Percentiles rank a stretch among this genome's conserved stretches.
These are phyloP conservation scores for Dromius quadrimaculatus DNA, from an alignment of 2,888 invertebrate genomes.

Conservation along the genomic window DNA sequence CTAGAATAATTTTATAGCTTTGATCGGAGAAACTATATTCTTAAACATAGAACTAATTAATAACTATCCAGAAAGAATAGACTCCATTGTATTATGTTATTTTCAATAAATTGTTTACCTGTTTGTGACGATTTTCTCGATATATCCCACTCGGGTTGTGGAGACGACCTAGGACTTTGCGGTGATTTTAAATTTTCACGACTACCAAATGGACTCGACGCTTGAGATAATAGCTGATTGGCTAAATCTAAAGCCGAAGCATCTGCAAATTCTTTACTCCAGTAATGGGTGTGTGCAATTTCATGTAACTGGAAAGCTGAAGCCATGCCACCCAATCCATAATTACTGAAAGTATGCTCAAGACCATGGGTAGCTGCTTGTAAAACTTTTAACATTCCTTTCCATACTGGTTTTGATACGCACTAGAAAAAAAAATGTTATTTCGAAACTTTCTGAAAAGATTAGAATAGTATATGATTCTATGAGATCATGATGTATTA, in stretches of 20 bases:
- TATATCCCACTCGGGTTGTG: constrained; percentile 69
- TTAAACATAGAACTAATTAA: too few species aligned
- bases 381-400: constrained; percentile 94
- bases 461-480: too few species aligned
- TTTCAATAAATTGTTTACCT: constrained; percentile 65
- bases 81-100: neutral
- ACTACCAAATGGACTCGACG: constrained; percentile 77
- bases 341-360: constrained; percentile 91
- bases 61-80: neutral
- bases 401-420: constrained; percentile 91
- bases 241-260: constrained; percentile 66
- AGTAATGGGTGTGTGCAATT: constrained; percentile 98
- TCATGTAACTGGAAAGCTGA: constrained; percentile 97
- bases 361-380: constrained; percentile 91
- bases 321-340: constrained; percentile 97
- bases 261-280: constrained; percentile 86
- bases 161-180: constrained; percentile 71
- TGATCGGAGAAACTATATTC: neutral
- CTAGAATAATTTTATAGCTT: too few species aligned
- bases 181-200: constrained; percentile 77
- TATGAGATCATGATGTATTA: too few species aligned
- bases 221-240: constrained; percentile 65
- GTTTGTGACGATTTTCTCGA: constrained; percentile 79
- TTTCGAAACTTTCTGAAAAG: too few species aligned
- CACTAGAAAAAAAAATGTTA: constrained; percentile 76